These are phyloP conservation scores for Gulo gulo DNA, from an alignment of 2,113 vertebrate genomes.

Conservation along the genomic window DNA sequence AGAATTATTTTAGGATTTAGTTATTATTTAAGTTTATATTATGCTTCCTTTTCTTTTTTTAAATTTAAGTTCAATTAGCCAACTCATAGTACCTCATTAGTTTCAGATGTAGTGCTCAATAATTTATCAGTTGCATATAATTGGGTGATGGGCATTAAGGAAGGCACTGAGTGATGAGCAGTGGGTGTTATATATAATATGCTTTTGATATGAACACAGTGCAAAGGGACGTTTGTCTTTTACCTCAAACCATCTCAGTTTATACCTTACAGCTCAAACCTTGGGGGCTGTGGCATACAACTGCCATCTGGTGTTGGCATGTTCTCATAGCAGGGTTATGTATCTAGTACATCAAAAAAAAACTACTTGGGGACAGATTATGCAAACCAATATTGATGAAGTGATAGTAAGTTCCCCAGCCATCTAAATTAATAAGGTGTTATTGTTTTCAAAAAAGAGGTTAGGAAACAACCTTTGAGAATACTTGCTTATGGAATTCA, in stretches of 20 bases:
- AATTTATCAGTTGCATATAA: background rate
- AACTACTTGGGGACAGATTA: background rate
- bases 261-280: background rate
- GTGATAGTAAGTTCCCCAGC: background rate
- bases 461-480: background rate
- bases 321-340: background rate
- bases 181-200: background rate
- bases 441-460: background rate
- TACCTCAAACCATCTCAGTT: background rate
- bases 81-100: background rate
- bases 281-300: background rate
- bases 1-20: background rate
- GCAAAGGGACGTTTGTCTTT: background rate
- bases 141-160: background rate
- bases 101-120: background rate
- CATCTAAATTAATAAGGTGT: background rate
- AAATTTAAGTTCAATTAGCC: background rate
- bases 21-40: slow-evolving; percentile 18
- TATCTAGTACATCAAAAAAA: background rate
- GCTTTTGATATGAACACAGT: background rate
- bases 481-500: slow-evolving; percentile 15
- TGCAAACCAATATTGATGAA: background rate
- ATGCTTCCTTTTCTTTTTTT: background rate
- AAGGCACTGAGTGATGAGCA: background rate
- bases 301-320: slow-evolving; percentile 62